Percentiles rank a stretch among this genome's conserved stretches.
phyloP scores from a whole-genome alignment of 2,113 vertebrate genomes.

The Leptobrachium ailaonicum region DNA sequence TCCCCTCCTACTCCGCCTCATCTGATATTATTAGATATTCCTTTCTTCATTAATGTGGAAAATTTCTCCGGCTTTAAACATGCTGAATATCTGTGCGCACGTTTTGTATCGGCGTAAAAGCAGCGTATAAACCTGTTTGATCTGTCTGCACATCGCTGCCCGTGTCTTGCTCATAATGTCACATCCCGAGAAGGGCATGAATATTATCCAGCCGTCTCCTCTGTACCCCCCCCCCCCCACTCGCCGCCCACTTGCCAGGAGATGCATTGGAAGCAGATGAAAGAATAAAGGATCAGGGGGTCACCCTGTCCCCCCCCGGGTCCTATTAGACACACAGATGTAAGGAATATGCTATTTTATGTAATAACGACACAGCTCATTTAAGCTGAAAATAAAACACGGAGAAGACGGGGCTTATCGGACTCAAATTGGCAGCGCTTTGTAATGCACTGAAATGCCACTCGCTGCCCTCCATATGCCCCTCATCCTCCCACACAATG shows the following conservation, averaged over 20 bases:
- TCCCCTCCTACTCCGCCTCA: too few relatives aligned
- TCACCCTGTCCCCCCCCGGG: slow-evolving; percentile 2
- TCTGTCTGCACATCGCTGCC: too few relatives aligned
- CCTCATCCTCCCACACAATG: background rate
- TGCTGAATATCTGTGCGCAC: too few relatives aligned
- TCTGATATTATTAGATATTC: too few relatives aligned
- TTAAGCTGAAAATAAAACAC: background rate
- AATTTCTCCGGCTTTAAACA: too few relatives aligned
- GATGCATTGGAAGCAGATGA: slow-evolving; percentile 20
- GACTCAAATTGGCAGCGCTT: background rate
- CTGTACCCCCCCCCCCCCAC: background rate
- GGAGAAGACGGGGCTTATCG: background rate
- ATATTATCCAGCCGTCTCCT: background rate
- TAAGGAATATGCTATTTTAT: slow-evolving; percentile 7
- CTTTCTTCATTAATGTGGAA: too few relatives aligned
- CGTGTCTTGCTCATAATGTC: background rate
- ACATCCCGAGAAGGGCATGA: background rate
- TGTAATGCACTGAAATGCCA: background rate
- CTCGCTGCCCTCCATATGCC: background rate
- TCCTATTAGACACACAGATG: slow-evolving; percentile 15
- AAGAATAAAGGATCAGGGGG: slow-evolving; percentile 1
- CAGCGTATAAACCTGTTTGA: too few relatives aligned
- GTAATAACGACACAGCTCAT: slow-evolving; percentile 4
- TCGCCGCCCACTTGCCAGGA: slow-evolving; percentile 14
- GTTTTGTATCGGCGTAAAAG: too few relatives aligned